Evolutionary conservation across 1,140 invertebrate genomes (phyloP), one percentile per base, ranked within the genome.

Genomic region (Platorchestia sp.): DNA sequence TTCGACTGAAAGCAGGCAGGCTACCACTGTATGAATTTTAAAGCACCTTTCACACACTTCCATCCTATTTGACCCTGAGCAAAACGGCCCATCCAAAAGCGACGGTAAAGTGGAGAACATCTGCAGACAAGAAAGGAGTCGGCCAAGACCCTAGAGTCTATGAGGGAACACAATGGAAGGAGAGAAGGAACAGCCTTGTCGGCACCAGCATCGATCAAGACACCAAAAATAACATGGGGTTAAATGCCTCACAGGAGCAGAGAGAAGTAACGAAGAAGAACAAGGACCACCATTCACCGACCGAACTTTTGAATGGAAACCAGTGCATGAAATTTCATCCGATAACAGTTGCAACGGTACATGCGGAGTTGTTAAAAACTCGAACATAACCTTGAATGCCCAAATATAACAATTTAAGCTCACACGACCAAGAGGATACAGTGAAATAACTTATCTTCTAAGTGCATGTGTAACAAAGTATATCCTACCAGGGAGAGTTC

Each of bases 171-270:
- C 59, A 45, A n/a, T 44, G 14, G 43, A 27, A 86, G 42, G 95
- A n/a, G 43, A 47, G n/a, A 89, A 86, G 47, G 19, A 43, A 45
- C 27, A 45, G n/a, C 36, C 86, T 27, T 27, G 95, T 44, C 7
- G 36, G 43, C 41, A 47, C 53, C 53, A 47, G 86, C 87, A 51
- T 45, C 45, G 95, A 43, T 91, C 87, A 86, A 42, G 90, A 7
- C n/a, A 53, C 45, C 59, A 95, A 59, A 53, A 87, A 47, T 51
- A 95, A 47, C 42, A 16, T 59, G n/a, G n/a, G 43, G 95, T 43
- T 41, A 44, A 59, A 90, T 45, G 89, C 27, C 0, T 45, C 45
- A 14, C 10, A 86, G 53, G 44, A 3, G 45, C 59, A 22, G 36
- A 75, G 27, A 36, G 36, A 3, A 51, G 59, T 10, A 27, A 75